These are phyloP conservation scores for Cetonia aurata DNA, from an alignment of 2,888 invertebrate genomes.

Conservation along the genomic window DNA sequence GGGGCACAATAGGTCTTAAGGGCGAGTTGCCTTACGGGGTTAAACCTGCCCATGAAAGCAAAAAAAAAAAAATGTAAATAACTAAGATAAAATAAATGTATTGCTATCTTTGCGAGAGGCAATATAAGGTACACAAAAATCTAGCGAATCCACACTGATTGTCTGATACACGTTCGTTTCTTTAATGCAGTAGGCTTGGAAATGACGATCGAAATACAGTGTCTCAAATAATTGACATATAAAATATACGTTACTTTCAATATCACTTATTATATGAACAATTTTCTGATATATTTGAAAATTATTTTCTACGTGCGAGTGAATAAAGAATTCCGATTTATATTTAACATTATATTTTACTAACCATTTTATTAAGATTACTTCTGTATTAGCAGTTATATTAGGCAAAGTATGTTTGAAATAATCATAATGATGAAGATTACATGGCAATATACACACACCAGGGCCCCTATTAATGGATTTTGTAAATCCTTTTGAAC, in stretches of 20 bases:
- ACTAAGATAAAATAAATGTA: too few relatives aligned
- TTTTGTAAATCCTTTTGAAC: constrained; percentile 7
- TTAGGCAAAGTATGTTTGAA: constrained; percentile 8
- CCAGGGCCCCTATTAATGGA: neutral
- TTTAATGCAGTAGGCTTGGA: too few relatives aligned
- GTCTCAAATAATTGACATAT: neutral
- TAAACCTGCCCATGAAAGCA: too few relatives aligned
- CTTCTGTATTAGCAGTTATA: neutral
- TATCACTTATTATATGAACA: constrained; percentile 2
- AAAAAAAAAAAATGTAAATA: too few relatives aligned
- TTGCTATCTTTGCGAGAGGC: too few relatives aligned
- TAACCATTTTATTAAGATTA: neutral
- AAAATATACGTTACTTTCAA: neutral
- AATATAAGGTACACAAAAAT: too few relatives aligned
- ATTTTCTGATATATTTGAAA: neutral
- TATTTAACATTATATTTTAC: constrained; percentile 1
- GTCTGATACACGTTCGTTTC: too few relatives aligned
- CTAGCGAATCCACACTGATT: too few relatives aligned
- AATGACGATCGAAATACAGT: neutral
- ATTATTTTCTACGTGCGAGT: neutral
- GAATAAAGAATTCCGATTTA: neutral
- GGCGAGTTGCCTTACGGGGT: too few relatives aligned
- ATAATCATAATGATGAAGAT: neutral
- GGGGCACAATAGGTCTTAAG: too few relatives aligned
- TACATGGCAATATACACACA: neutral